Evolutionary conservation across 2,113 vertebrate genomes (phyloP), one percentile per base, ranked within the genome.

Genomic region (Petroica traversi): DNA sequence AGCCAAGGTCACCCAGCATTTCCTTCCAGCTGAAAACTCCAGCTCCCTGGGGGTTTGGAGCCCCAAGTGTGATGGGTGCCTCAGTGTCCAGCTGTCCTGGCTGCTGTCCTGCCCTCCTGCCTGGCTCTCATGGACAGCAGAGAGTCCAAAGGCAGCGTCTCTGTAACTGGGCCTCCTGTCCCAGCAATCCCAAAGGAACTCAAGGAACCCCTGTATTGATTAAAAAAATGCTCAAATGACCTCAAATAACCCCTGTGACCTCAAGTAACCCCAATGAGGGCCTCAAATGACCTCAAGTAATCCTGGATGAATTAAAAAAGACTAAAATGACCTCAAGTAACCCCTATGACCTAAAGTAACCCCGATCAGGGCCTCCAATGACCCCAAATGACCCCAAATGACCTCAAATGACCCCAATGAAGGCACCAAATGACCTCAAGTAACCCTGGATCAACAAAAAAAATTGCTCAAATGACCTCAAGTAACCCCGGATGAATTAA

Each of bases 1-100:
- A 8, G n/a, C n/a, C 5, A 0, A 58, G n/a, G 22, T 9, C 57
- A 18, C 29, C 49, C 28, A 8, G 1, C 14, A 34, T 24, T 3
- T 10, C 14, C 23, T 11, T 6, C 38, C 51, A 43, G 9, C 8
- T 26, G 16, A 18, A 16, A n/a, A 9, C 10, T 5, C 12, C 38
- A 6, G 8, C 15, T 4, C 51, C 10, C 6, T 1, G 3, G 38
- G 49, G 29, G 8, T 19, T 1, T 3, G 3, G 29, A 11, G 20
- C 14, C 12, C 17, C 2, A 0, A 26, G 16, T 4, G 51, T 4
- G 69, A 2, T 4, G 3, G 24, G 17, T 0, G 22, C 51, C 8
- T 1, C 7, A 1, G 2, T 26, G 51, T 19, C 12, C 69, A 11
- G 36, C 68, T 72, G 36, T 40, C 29, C 34, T 59, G 34, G 23